Evolutionary conservation across 2,888 invertebrate genomes (phyloP), one percentile per base, ranked within the genome.

Genomic region (Polydrusus pterygomalis): DNA sequence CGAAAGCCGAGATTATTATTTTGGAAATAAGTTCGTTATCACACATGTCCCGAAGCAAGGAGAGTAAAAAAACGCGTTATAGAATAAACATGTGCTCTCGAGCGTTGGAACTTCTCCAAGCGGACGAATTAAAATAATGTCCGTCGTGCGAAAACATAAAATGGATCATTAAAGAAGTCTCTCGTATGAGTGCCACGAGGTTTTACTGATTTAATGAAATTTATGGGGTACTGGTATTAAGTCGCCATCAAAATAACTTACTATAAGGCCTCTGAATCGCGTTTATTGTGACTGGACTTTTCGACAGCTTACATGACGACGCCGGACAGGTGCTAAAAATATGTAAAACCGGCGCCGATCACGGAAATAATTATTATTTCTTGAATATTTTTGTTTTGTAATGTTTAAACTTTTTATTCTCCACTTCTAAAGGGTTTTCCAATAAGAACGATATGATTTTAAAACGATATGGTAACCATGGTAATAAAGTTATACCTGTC

Each of bases 121-220:
- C 81, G 82, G 83, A 85, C 84, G 86, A 87, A 87, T 87, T 87
- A 87, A 87, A 88, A 87, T 88, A 87, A 87, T 87, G 87, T 88
- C 86, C 84, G 87, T 87, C 87, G 87, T 85, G 87, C 87, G 85
- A 87, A 87, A 87, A 86, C 87, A 88, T 88, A 88, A 88, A 88
- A 87, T 84, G 87, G 86, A 86, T 87, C 87, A 87, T 87, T 87
- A 87, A 87, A 86, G 86, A 85, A 86, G 87, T 86, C 86, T 83
- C 84, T 85, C 86, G 86, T 86, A 82, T 85, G 85, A 85, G 84
- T 85, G 86, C 84, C 84, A 84, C 83, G 78, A 81, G 84, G 84
- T 84, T 87, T 87, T 86, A 87, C 86, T 85, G 85, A 86, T 86
- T 86, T 84, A 83, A 82, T 82, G 82, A 84, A 86, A 86, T 87